These are phyloP conservation scores for Caenorhabditis uteleia DNA, from an alignment of 2,888 invertebrate species.

Conservation along the genomic window DNA sequence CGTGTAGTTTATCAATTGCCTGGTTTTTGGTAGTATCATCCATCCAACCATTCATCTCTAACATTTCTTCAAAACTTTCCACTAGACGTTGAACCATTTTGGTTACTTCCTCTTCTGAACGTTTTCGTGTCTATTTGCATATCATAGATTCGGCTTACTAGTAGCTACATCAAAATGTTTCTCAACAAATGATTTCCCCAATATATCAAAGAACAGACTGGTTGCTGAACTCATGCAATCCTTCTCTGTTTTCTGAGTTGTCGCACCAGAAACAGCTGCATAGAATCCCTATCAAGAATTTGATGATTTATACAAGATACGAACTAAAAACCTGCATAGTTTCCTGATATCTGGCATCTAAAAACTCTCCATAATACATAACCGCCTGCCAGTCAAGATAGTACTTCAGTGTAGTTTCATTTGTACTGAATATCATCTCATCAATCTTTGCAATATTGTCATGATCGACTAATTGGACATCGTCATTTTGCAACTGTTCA, in stretches of 20 bases:
- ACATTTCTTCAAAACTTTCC: slow-evolving; percentile 7
- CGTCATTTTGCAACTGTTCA: background rate
- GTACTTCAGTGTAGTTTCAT: background rate
- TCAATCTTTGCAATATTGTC: background rate
- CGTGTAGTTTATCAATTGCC: slow-evolving; percentile 1
- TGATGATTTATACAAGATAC: background rate
- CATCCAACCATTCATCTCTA: slow-evolving; percentile 2
- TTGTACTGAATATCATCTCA: background rate
- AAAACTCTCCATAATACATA: slow-evolving; percentile 9
- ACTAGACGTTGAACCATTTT: slow-evolving; percentile 4
- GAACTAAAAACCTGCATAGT: slow-evolving; percentile 1
- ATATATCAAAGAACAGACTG: slow-evolving; percentile 1
- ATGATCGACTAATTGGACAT: slow-evolving; percentile 4
- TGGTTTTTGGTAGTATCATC: slow-evolving; percentile 1
- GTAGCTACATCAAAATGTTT: background rate
- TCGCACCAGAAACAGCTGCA: slow-evolving; percentile 4
- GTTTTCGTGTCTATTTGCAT: background rate
- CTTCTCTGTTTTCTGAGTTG: slow-evolving; percentile 1
- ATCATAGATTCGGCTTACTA: background rate
- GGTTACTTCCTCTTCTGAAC: background rate
- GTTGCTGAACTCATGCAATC: slow-evolving; percentile 7
- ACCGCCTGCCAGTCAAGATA: slow-evolving; percentile 7
- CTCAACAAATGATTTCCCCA: slow-evolving; percentile 1
- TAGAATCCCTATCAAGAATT: slow-evolving; percentile 1
- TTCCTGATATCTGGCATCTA: slow-evolving; percentile 4